phyloP scores from a whole-genome alignment of 2,888 invertebrate genomes.

The Neuroscelio doddi region DNA sequence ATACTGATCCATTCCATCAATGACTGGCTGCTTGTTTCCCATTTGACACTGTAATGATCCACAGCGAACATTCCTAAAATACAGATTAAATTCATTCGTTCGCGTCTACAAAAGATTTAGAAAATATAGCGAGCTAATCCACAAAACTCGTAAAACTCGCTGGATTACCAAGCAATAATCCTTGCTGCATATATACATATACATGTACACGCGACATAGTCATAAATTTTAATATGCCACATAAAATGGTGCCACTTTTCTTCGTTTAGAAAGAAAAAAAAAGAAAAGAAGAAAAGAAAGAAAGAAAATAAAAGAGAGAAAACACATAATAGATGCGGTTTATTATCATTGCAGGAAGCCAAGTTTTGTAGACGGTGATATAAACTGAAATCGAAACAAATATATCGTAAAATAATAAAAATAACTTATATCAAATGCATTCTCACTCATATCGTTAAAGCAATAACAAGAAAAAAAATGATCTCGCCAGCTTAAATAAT shows the following conservation, averaged over 20 bases:
- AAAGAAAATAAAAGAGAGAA: conserved; percentile 7
- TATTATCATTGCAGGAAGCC: conserved; percentile 15
- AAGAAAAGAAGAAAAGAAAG: conserved; percentile 5
- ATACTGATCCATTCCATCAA: conserved; percentile 85
- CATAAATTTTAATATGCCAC: conserved; percentile 43
- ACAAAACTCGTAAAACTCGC: conserved; percentile 32
- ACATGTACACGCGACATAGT: conserved; percentile 21
- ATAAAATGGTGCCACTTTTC: conserved; percentile 31
- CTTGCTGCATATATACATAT: conserved; percentile 18
- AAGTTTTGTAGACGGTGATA: not conserved
- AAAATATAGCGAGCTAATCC: conserved; percentile 32
- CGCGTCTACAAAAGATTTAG: conserved; percentile 34
- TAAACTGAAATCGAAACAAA: conserved; percentile 10
- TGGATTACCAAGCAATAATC: conserved; percentile 41
- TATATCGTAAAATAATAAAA: conserved; percentile 9
- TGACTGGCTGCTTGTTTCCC: conserved; percentile 87
- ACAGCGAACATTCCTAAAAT: conserved; percentile 87
- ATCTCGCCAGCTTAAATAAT: not conserved
- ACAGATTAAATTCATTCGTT: conserved; percentile 28
- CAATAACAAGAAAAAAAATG: conserved; percentile 1
- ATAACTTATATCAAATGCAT: not conserved
- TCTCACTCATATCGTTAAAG: not conserved
- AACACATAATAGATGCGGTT: conserved; percentile 28
- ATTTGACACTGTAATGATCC: conserved; percentile 96
- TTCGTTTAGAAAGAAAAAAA: conserved; percentile 24